Evolutionary conservation across 2,113 vertebrate species (phyloP), one percentile per base, ranked within the genome.

Genomic region (Pao palembangensis): DNA sequence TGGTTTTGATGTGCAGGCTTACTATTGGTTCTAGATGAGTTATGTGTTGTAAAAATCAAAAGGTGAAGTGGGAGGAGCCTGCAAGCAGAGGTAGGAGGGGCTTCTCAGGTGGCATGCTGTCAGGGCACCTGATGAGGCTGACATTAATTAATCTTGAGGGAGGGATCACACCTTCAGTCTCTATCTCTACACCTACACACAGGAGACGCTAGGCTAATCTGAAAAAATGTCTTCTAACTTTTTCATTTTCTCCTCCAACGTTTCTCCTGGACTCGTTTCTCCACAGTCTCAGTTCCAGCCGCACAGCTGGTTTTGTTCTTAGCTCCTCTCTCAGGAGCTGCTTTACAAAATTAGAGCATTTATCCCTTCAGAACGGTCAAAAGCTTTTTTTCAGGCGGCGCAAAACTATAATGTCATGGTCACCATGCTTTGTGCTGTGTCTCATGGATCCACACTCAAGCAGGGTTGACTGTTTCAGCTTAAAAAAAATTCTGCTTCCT

Each of bases 21-120:
- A 79, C 50, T 63, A 47, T n/a, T 16, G 44, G n/a, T 16, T 47
- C 44, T 5, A 16, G 15, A 79, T 75, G 65, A 19, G 53, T 60
- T 28, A 17, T 34, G 59, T 62, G 70, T 51, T 5, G 59, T 64
- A 15, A 60, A 79, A 83, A 57, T 55, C 23, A 5, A 31, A 77
- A 82, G 20, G 65, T 80, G 76, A 76, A 12, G 62, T 76, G 79
- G 78, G 75, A 70, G 70, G 61, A 86, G 88, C 88, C 88, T 88
- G 87, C 86, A 88, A 59, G 73, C 78, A 84, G 90, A 93, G 91
- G 93, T 93, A 93, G 92, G 88, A 89, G 87, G 84, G n/a, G 76
- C 75, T 66, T 67, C 67, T 81, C 58, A 66, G 69, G 83, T 84
- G 71, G 71, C 87, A 84, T 77, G 85, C 79, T 80, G 77, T 53